Evolutionary conservation across 2,797 vertebrate species (phyloP), one percentile per base, ranked within the genome.

Genomic region (Gobionotothen gibberifrons): DNA sequence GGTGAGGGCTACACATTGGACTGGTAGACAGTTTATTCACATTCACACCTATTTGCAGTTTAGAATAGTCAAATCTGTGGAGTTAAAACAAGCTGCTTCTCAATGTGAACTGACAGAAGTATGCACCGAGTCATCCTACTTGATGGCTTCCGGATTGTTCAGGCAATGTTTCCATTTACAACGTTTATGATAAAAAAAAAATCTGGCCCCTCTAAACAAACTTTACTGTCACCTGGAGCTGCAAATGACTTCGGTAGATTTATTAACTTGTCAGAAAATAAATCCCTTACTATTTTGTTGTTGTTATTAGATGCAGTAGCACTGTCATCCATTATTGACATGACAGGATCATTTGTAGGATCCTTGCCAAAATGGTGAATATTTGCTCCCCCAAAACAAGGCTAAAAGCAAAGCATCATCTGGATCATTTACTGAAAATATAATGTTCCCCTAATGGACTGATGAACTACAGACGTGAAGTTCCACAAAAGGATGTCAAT

Each of bases 211-310:
- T 26, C 22, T 26, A 26, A 26, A 26, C 22, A 39, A 39, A 71
- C 26, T 26, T 26, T 26, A 26, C 4, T 26, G 26, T 26, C 26
- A 26, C 26, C 36, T 22, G 8, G 39, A 44, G n/a, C 2, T 36
- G n/a, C 0, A 8, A 29, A 56, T 15, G 0, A 16, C 19, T 8
- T 22, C 1, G 0, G 10, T 3, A 7, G 6, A 29, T 58, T 8
- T 5, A 55, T 19, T 0, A 0, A 52, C 19, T 40, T 17, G 22
- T 12, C 0, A 61, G 16, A 51, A 19, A 21, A 11, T 15, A 9
- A 51, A 64, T 57, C 19, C 2, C 5, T 21, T 16, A 32, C 32
- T 36, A 36, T 36, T 59, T 52, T 21, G 26, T 17, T 60, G 32
- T 7, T 5, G 49, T 9, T 15, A 29, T 55, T 36, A 2, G 26